Conservation (phyloP, 1,140 invertebrate species). For the Eriocheir sinensis region DNA sequence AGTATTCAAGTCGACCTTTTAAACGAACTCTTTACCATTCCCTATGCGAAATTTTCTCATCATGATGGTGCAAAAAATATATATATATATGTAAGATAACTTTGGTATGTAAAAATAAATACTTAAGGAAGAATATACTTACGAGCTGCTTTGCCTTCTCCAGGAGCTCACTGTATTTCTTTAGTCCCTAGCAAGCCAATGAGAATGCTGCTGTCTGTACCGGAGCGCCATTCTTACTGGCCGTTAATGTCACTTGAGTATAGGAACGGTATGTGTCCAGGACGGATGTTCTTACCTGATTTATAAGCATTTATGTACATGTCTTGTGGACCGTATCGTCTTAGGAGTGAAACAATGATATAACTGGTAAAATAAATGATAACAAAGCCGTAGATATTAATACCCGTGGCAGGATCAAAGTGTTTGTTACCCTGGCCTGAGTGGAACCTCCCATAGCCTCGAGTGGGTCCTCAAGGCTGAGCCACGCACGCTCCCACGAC, state of each 20-base stretch:
- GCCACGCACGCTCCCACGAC: neutral
- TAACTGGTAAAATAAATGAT: conserved; percentile 51
- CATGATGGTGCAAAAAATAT: neutral
- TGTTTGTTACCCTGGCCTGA: conserved; percentile 40
- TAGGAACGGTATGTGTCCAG: conserved; percentile 76
- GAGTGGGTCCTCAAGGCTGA: neutral
- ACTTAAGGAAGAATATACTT: neutral
- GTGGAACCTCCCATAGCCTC: neutral
- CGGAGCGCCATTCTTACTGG: conserved; percentile 67
- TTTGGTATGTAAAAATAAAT: neutral
- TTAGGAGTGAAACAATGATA: conserved; percentile 74
- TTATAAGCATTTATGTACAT: conserved; percentile 75
- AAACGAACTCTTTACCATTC: neutral
- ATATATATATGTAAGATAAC: neutral
- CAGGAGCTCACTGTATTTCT: conserved; percentile 68
- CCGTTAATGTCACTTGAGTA: conserved; percentile 73
- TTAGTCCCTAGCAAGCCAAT: conserved; percentile 73
- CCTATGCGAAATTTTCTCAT: neutral
- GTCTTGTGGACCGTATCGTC: conserved; percentile 75
- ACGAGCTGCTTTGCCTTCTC: conserved; percentile 34
- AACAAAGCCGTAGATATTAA: conserved; percentile 62
- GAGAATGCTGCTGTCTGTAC: conserved; percentile 46
- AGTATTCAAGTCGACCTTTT: neutral
- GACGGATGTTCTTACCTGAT: conserved; percentile 76
- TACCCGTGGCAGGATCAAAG: conserved; percentile 56